Conservation (phyloP, 2,888 invertebrate species). For the Drosophila lacicola region DNA sequence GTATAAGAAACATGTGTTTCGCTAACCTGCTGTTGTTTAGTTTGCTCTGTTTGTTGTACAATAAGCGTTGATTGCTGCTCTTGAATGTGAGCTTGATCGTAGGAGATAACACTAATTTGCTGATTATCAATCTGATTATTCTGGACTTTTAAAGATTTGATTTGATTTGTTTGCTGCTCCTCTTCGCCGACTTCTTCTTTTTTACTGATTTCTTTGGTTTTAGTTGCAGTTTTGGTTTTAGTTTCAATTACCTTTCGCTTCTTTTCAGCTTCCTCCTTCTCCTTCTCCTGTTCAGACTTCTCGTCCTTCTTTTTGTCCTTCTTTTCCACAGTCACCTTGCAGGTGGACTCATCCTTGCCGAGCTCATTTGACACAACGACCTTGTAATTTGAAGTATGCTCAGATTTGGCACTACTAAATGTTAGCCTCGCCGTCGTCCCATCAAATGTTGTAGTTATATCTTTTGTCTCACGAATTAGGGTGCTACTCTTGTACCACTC, state of each 20-base stretch:
- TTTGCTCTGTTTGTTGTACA: constrained; percentile 5
- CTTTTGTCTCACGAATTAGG: constrained; percentile 91
- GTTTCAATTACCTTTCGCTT: constrained; percentile 84
- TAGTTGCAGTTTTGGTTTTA: constrained; percentile 2
- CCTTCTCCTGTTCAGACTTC: constrained; percentile 83
- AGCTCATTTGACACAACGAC: constrained; percentile 95
- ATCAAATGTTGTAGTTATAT: constrained; percentile 92
- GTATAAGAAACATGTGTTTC: constrained; percentile 9
- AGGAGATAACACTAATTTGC: neutral
- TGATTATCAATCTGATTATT: constrained; percentile 23
- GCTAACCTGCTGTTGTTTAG: constrained; percentile 10
- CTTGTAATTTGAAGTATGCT: constrained; percentile 92
- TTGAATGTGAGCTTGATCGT: constrained; percentile 7
- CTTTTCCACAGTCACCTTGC: constrained; percentile 92
- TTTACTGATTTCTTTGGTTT: constrained; percentile 9
- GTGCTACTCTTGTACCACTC: constrained; percentile 94
- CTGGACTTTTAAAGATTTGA: constrained; percentile 22
- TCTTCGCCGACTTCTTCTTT: constrained; percentile 4
- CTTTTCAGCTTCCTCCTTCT: constrained; percentile 85
- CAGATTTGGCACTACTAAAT: constrained; percentile 91
- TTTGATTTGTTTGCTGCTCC: constrained; percentile 5
- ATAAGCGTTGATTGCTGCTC: constrained; percentile 22
- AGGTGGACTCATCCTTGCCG: constrained; percentile 94
- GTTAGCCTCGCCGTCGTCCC: constrained; percentile 92
- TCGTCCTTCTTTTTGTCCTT: constrained; percentile 86